phyloP scores from a whole-genome alignment of 2,113 vertebrate species.

The Leptocoma aspasia region DNA sequence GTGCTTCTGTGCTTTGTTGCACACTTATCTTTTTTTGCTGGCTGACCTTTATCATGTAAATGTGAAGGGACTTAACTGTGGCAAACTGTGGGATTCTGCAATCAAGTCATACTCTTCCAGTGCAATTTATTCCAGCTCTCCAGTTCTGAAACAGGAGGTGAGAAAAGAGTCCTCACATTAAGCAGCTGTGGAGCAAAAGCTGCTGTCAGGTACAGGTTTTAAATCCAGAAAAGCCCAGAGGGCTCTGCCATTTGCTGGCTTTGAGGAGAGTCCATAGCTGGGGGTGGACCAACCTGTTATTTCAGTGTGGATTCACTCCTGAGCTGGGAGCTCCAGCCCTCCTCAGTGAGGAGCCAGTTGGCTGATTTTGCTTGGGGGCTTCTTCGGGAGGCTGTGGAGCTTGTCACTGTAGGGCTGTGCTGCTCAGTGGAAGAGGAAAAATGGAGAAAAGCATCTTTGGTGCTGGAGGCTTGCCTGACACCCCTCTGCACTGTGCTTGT shows the following conservation, averaged over 20 bases:
- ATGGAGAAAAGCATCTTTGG: neutral
- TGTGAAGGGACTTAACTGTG: constrained; percentile 35
- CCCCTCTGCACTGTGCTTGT: neutral
- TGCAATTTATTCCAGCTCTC: neutral
- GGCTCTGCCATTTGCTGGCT: neutral
- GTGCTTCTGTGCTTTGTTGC: neutral
- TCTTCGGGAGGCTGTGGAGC: fast-evolving
- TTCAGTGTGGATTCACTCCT: neutral
- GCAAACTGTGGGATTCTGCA: neutral
- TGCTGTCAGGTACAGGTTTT: neutral
- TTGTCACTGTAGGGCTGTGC: neutral
- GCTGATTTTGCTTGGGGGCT: neutral
- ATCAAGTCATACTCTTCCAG: neutral
- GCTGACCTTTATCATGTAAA: constrained; percentile 48
- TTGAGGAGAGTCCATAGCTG: neutral
- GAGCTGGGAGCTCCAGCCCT: neutral
- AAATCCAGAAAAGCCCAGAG: neutral
- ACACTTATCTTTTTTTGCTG: neutral
- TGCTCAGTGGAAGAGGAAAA: neutral
- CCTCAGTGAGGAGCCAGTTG: fast-evolving
- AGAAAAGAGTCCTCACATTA: neutral
- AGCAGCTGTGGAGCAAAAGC: neutral
- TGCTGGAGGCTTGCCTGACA: neutral
- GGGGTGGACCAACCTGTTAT: neutral
- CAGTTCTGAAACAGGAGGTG: neutral